Percentiles rank a stretch among this genome's conserved stretches.
Evolutionary conservation across 2,113 vertebrate species (phyloP).

Genomic region (Percopsis transmontana): DNA sequence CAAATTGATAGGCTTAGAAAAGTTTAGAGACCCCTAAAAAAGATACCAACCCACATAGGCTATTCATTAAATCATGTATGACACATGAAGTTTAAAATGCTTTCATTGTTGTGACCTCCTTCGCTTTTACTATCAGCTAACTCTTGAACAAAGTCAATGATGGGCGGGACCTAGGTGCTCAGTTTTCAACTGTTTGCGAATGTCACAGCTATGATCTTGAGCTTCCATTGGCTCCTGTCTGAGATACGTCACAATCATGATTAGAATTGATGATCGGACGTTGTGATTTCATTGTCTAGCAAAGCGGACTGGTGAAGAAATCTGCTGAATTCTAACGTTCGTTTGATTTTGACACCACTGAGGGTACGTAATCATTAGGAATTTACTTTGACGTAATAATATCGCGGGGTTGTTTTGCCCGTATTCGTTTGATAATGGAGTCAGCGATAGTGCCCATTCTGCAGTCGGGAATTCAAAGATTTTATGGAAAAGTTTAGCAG

Average conservation of each 20-base stretch:
- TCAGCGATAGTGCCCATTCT: conserved; percentile 25
- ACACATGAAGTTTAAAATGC: conserved; percentile 22
- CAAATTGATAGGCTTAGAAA: background rate
- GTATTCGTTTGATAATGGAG: conserved; percentile 13
- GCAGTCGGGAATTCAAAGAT: conserved; percentile 64
- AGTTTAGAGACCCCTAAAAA: background rate
- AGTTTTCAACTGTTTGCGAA: conserved; percentile 62
- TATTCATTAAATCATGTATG: background rate
- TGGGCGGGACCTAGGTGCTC: conserved; percentile 74
- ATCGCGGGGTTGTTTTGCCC: background rate
- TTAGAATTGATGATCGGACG: conserved; percentile 98
- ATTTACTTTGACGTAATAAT: conserved; percentile 16
- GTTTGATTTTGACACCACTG: conserved; percentile 76
- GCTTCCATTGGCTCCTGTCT: conserved; percentile 89
- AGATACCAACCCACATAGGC: too few relatives aligned
- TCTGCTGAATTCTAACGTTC: conserved; percentile 84
- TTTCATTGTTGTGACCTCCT: conserved; percentile 63
- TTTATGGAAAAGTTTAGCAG: conserved; percentile 77
- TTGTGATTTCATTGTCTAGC: conserved; percentile 98
- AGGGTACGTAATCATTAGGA: conserved; percentile 66
- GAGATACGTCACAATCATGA: conserved; percentile 96
- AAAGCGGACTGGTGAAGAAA: conserved; percentile 86
- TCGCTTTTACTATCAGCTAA: conserved; percentile 45
- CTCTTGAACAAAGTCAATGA: conserved; percentile 71
- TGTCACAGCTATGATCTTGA: conserved; percentile 81